phyloP scores from a whole-genome alignment of 2,113 vertebrate species.

The Theristicus caerulescens region DNA sequence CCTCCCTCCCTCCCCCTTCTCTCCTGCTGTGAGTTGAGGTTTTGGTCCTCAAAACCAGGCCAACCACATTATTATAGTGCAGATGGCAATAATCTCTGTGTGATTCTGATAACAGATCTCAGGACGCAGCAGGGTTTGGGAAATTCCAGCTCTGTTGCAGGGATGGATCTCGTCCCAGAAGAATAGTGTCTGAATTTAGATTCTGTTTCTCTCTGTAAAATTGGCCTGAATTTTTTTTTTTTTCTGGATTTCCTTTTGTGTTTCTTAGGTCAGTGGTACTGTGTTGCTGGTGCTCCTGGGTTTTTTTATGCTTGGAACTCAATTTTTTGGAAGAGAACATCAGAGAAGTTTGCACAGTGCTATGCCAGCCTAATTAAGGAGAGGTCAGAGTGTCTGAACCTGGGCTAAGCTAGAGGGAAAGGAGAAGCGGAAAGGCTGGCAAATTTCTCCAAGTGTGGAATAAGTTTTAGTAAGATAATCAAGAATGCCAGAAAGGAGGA shows the following conservation, averaged over 20 bases:
- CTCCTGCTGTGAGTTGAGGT: not conserved
- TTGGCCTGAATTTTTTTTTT: not conserved
- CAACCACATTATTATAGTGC: not conserved
- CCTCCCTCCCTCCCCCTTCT: not conserved
- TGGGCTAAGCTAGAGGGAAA: not conserved
- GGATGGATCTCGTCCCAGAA: not conserved
- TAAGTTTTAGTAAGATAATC: not conserved
- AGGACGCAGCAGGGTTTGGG: not conserved
- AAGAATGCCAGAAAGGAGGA: not conserved
- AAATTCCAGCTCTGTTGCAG: not conserved
- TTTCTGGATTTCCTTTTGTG: not conserved
- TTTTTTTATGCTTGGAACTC: not conserved
- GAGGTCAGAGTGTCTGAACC: not conserved
- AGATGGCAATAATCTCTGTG: constrained; percentile 1
- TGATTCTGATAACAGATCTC: not conserved
- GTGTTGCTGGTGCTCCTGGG: fast-evolving
- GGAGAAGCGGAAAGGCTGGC: not conserved
- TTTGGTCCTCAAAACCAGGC: not conserved
- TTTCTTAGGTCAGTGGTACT: not conserved
- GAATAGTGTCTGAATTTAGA: not conserved
- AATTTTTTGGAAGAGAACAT: not conserved
- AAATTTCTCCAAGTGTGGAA: not conserved
- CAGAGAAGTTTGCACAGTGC: not conserved
- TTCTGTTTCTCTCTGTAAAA: not conserved
- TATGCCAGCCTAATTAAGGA: not conserved